Evolutionary conservation across 2,113 vertebrate genomes (phyloP), one percentile per base, ranked within the genome.

Genomic region (Lampris megalopsis): DNA sequence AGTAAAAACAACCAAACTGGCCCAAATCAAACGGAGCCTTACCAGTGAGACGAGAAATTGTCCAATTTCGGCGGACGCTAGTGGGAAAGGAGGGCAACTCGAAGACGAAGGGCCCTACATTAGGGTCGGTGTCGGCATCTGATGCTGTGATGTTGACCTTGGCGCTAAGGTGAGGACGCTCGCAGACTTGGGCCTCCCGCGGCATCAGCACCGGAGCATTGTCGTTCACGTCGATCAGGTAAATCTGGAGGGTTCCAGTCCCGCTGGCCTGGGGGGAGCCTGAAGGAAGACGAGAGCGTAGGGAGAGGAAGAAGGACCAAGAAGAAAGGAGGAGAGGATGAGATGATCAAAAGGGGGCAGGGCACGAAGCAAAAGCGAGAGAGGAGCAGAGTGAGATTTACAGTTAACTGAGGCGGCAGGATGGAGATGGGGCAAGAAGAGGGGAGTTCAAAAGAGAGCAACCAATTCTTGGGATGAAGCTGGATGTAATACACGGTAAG

Each of bases 211-310:
- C 95, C 0, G 98, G 98, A 0, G 97, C 94, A 0, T 99, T 99
- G 92, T 99, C 98, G 0, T 99, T 99, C 84, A 98, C 96, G 83
- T 99, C 98, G 3, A 97, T 99, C 63, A 99, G 95, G 80, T 97
- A 97, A 84, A 99, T 97, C 92, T 97, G 97, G 74, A 99, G 93
- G 0, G 98, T 98, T 48, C 98, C 98, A 0, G 98, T 99, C 83
- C 98, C 98, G 0, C 97, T 99, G 71, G 97, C 97, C 0, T 96
- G 95, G 71, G 97, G 98, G 1, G 95, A 94, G 68, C 98, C 97
- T 91, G 77, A 72, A 13, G 59, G 68, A 38, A 58, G 69, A 45
- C 0, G 24, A 53, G 66, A 56, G 56, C 47, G 71, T 49, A 66
- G 63, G 68, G 35, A 63, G 49, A 37, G 56, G 48, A 13, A 35